Evolutionary conservation across 1,140 invertebrate genomes (phyloP).

Genomic region (Agrypnia vestita): DNA sequence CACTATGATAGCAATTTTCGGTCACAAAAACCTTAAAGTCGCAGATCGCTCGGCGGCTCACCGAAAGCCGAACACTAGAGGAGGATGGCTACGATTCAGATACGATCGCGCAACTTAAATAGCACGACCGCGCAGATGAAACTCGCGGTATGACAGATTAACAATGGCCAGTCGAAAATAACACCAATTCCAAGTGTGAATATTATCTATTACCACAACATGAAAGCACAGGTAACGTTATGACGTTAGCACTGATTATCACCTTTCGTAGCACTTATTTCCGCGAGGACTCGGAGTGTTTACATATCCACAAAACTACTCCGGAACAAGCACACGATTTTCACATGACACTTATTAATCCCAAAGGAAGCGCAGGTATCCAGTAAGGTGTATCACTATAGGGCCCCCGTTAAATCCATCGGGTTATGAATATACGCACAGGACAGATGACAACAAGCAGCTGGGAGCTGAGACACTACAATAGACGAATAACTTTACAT

Average conservation of each 20-base stretch:
- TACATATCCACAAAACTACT: conserved; percentile 29
- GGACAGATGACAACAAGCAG: not conserved
- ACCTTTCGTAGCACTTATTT: conserved; percentile 38
- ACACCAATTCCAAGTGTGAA: conserved; percentile 3
- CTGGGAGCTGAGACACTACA: not conserved
- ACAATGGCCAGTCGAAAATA: conserved; percentile 11
- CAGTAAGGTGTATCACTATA: conserved; percentile 1
- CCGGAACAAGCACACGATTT: conserved; percentile 11
- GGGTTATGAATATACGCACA: not conserved
- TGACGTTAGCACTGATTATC: conserved; percentile 31
- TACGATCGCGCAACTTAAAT: not conserved
- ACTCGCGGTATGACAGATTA: conserved; percentile 33
- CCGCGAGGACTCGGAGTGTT: conserved; percentile 24
- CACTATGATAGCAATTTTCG: conserved; percentile 65
- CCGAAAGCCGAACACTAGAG: not conserved
- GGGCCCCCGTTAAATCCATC: not conserved
- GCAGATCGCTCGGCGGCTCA: conserved; percentile 1
- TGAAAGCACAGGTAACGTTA: conserved; percentile 33
- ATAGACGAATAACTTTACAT: not conserved
- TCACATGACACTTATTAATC: conserved; percentile 31
- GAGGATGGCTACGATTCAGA: not conserved
- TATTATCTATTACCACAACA: conserved; percentile 22
- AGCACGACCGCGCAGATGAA: not conserved
- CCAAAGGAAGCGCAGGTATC: conserved; percentile 34
- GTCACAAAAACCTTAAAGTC: conserved; percentile 50